Evolutionary conservation across 2,113 vertebrate species (phyloP).

Genomic region (Collichthys lucidus): DNA sequence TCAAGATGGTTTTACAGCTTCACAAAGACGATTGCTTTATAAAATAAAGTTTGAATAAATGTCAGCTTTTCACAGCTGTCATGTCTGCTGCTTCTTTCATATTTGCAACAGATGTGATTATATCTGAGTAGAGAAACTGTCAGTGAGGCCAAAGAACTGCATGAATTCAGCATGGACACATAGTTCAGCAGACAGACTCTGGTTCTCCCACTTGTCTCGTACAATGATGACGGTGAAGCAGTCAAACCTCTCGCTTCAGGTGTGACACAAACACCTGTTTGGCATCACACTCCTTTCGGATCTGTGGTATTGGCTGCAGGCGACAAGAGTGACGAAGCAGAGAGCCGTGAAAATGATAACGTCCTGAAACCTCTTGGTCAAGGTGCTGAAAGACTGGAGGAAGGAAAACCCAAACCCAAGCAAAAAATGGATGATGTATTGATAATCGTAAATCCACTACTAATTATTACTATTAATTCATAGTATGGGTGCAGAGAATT

Average conservation of each 20-base stretch:
- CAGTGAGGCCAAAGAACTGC: neutral
- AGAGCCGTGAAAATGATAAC: neutral
- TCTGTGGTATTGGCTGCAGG: neutral
- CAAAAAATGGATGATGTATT: no score
- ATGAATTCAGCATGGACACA: neutral
- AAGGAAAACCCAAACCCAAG: neutral
- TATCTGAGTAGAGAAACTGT: neutral
- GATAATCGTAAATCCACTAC: no score
- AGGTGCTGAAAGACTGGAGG: neutral
- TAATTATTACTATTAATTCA: no score
- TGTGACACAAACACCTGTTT: constrained; percentile 7
- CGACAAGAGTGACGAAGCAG: neutral
- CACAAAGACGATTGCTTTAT: neutral
- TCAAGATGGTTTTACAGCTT: neutral
- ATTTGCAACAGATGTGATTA: neutral
- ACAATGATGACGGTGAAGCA: neutral
- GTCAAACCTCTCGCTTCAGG: neutral
- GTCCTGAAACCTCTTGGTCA: neutral
- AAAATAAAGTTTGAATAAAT: neutral
- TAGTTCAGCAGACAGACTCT: constrained; percentile 13
- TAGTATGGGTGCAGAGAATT: no score
- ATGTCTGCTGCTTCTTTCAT: neutral
- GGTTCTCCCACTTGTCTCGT: constrained; percentile 3
- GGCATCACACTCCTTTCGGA: neutral
- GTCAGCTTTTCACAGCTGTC: neutral